Conservation (phyloP, 2,888 invertebrate species). For the Drosophila nr. perissopoda region DNA sequence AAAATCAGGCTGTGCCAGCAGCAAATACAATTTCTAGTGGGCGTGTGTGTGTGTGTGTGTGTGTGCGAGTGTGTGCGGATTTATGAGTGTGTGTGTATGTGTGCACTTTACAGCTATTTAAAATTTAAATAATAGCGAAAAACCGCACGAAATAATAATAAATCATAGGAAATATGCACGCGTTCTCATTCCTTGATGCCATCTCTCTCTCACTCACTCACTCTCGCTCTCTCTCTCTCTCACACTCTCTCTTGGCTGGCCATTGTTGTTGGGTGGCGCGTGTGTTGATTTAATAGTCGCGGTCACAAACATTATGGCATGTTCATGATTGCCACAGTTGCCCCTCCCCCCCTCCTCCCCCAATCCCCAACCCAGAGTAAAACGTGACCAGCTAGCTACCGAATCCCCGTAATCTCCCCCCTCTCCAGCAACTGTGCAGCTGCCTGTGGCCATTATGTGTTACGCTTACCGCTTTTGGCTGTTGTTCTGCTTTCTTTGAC, state of each 20-base stretch:
- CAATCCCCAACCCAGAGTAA: neutral
- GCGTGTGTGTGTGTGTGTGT: constrained; percentile 28
- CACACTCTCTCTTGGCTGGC: constrained; percentile 4
- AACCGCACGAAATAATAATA: constrained; percentile 80
- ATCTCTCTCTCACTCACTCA: neutral
- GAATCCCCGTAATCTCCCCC: neutral
- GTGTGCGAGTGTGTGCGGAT: neutral
- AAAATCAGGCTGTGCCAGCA: constrained; percentile 46
- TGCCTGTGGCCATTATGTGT: constrained; percentile 47
- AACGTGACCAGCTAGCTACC: constrained; percentile 49
- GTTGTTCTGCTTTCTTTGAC: constrained; percentile 21
- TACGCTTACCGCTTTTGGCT: constrained; percentile 51
- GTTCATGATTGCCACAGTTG: constrained; percentile 71
- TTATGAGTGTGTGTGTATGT: constrained; percentile 13
- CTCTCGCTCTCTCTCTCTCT: constrained; percentile 7
- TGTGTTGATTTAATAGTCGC: constrained; percentile 78
- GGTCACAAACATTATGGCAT: constrained; percentile 79
- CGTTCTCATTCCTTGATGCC: constrained; percentile 2
- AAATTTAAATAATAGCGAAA: constrained; percentile 79
- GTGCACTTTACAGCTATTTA: constrained; percentile 77
- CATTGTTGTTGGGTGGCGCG: constrained; percentile 50
- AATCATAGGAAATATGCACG: constrained; percentile 71
- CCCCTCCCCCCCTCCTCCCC: neutral
- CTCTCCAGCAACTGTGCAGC: neutral
- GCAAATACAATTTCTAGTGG: constrained; percentile 61